Conservation (phyloP, 2,113 vertebrate species). For the Myotis lucifugus region DNA sequence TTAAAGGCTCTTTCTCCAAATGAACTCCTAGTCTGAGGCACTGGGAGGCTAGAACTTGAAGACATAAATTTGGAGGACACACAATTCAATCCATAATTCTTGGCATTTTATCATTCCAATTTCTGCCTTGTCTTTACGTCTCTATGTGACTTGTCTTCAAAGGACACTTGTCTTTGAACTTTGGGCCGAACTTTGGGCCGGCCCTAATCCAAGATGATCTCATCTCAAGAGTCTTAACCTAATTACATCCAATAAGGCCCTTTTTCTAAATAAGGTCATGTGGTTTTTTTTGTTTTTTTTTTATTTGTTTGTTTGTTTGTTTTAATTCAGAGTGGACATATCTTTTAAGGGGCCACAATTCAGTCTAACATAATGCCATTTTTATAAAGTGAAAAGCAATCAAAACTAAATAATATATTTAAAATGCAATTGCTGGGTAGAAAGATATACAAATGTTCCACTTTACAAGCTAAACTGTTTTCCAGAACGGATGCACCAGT, state of each 20-base stretch:
- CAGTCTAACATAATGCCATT: neutral
- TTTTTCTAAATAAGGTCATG: neutral
- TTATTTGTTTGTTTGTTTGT: too few species aligned
- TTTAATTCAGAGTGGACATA: neutral
- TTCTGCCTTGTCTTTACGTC: neutral
- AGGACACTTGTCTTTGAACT: neutral
- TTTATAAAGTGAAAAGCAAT: neutral
- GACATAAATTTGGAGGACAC: too few species aligned
- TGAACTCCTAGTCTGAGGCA: neutral
- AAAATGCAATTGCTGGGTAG: neutral
- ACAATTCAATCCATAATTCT: neutral
- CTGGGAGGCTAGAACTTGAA: neutral
- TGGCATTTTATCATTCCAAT: neutral
- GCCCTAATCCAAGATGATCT: neutral
- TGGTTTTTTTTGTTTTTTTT: neutral
- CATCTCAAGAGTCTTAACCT: neutral
- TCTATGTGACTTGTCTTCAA: neutral
- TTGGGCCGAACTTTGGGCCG: neutral
- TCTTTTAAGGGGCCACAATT: neutral
- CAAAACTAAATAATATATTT: neutral
- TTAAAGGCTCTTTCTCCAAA: neutral
- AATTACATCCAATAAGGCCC: neutral
- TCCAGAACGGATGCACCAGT: neutral
- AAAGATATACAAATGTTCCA: neutral
- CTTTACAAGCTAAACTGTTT: neutral